These are phyloP conservation scores for Drosophila nebulosa DNA, from an alignment of 1,140 invertebrate genomes.

Conservation along the genomic window DNA sequence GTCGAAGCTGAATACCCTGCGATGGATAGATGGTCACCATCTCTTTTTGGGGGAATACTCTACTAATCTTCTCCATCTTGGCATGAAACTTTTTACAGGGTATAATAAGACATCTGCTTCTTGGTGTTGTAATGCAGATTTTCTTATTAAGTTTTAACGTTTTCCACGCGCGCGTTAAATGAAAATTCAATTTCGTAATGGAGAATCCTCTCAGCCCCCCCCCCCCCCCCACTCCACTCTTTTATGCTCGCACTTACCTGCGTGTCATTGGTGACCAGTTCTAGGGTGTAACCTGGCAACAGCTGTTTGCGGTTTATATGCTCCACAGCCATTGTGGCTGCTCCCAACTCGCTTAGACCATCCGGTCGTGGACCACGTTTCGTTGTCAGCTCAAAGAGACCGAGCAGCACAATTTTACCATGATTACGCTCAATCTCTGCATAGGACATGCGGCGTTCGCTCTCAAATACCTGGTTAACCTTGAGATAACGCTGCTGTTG, in stretches of 20 bases:
- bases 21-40: too few species aligned
- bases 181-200: conserved; percentile 76
- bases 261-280: conserved; percentile 90
- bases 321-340: conserved; percentile 87
- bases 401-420: conserved; percentile 84
- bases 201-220: conserved; percentile 1
- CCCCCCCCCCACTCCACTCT: background rate
- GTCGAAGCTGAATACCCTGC: background rate
- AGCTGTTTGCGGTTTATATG: conserved; percentile 87
- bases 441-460: conserved; percentile 66
- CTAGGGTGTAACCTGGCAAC: conserved; percentile 87
- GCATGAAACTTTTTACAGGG: background rate
- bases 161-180: conserved; percentile 59
- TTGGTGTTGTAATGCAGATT: conserved; percentile 52
- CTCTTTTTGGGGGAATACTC: too few species aligned
- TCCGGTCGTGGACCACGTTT: conserved; percentile 84
- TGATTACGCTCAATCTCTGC: conserved; percentile 64
- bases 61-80: background rate
- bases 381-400: conserved; percentile 89
- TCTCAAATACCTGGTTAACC: conserved; percentile 76
- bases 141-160: conserved; percentile 78
- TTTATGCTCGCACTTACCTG: conserved; percentile 87
- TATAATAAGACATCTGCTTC: conserved; percentile 24
- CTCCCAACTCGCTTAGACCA: conserved; percentile 87
- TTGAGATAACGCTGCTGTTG: conserved; percentile 67